Evolutionary conservation across 37 sponge, comb jelly and placozoan genomes (phyloP).

Genomic region (Haliclona indistincta): DNA sequence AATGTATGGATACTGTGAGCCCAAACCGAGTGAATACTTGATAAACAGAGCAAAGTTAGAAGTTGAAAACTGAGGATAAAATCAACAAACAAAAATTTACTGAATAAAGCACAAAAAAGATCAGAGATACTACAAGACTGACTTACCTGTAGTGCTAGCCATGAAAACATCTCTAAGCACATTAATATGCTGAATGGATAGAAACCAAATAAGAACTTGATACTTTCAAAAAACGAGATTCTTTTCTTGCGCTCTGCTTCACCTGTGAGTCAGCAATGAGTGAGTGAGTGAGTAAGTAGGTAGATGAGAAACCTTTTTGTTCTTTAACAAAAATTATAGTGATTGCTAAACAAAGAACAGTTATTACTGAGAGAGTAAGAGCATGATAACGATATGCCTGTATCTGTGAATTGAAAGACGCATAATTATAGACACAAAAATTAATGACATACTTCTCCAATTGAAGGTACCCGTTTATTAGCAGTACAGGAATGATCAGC

Average conservation of each 20-base stretch:
- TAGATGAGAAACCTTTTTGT: constrained; percentile 41
- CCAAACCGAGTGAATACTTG: neutral
- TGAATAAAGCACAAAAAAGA: neutral
- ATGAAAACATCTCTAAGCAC: constrained; percentile 55
- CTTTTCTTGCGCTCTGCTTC: constrained; percentile 18
- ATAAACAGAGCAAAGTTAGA: neutral
- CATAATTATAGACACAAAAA: no score
- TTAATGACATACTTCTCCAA: neutral
- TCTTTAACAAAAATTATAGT: constrained; percentile 72
- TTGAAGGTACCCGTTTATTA: neutral
- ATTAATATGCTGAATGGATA: constrained; percentile 52
- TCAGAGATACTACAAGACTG: neutral
- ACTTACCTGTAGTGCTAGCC: constrained; percentile 75
- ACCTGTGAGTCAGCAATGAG: neutral
- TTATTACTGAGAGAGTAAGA: constrained; percentile 40
- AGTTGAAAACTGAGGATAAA: neutral
- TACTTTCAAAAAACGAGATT: constrained; percentile 49
- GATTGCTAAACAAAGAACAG: constrained; percentile 24
- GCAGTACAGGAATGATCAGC: neutral
- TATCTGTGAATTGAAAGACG: constrained; percentile 11
- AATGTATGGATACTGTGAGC: constrained; percentile 60
- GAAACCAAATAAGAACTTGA: constrained; percentile 36
- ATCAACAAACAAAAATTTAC: no score
- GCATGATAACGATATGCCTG: constrained; percentile 62
- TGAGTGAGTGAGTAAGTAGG: neutral